These are phyloP conservation scores for Podotricha telesiphe DNA, from an alignment of 2,888 invertebrate species.

Conservation along the genomic window DNA sequence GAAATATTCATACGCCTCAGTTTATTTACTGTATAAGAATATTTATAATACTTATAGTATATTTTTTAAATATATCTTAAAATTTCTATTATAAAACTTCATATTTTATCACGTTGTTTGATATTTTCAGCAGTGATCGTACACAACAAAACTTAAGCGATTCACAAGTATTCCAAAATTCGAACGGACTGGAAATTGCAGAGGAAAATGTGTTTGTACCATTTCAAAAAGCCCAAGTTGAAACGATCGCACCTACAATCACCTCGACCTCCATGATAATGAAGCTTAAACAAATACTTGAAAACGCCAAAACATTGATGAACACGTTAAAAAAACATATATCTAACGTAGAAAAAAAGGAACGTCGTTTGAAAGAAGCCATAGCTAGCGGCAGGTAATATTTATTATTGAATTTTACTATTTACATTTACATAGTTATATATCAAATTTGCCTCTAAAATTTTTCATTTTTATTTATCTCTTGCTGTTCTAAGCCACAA, in stretches of 20 bases:
- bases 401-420: too few species aligned
- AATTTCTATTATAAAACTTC: too few species aligned
- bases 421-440: too few species aligned
- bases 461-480: neutral
- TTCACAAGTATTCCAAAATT: neutral
- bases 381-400: slow-evolving; percentile 68
- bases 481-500: neutral
- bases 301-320: slow-evolving; percentile 57
- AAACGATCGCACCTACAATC: neutral
- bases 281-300: slow-evolving; percentile 35
- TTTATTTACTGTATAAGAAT: too few species aligned
- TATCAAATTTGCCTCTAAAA: too few species aligned
- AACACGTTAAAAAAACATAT: slow-evolving; percentile 62
- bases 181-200: neutral
- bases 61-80: too few species aligned
- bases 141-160: neutral
- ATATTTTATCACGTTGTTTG: neutral
- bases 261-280: slow-evolving; percentile 14
- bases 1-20: too few species aligned
- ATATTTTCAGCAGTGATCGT: neutral
- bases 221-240: neutral
- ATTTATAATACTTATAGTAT: too few species aligned
- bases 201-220: slow-evolving; percentile 16
- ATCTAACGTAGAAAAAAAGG: slow-evolving; percentile 51
- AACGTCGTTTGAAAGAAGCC: slow-evolving; percentile 62